Evolutionary conservation across 2,797 vertebrate species (phyloP).

Genomic region (Mormyrops boulengeri): DNA sequence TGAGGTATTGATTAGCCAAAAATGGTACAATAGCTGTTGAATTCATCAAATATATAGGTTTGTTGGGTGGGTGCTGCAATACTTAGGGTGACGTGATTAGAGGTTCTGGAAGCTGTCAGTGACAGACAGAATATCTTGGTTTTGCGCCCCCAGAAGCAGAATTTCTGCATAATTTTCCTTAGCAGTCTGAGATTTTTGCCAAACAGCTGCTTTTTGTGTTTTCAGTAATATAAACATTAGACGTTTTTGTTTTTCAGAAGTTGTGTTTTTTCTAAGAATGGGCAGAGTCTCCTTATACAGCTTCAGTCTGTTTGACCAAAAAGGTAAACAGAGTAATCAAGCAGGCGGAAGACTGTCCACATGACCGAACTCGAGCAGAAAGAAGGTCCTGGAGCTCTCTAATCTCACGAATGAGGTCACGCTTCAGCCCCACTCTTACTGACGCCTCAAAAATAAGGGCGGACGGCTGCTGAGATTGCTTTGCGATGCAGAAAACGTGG

Average conservation of each 20-base stretch:
- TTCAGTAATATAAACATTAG: background rate
- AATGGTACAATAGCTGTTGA: background rate
- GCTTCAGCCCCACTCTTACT: background rate
- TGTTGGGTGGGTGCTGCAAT: background rate
- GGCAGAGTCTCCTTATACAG: background rate
- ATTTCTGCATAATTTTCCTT: background rate
- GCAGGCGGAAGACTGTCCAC: background rate
- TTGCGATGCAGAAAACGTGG: background rate
- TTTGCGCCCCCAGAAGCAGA: background rate
- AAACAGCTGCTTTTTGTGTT: background rate
- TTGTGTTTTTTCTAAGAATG: background rate
- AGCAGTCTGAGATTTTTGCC: background rate
- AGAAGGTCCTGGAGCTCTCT: background rate
- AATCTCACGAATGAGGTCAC: background rate
- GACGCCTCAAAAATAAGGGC: background rate
- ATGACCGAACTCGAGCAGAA: background rate
- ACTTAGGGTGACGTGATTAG: background rate
- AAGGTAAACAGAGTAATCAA: background rate
- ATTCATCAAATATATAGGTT: background rate
- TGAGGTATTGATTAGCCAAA: background rate
- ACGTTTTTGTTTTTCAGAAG: background rate
- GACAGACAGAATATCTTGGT: background rate
- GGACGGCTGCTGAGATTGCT: background rate
- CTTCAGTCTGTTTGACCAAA: background rate
- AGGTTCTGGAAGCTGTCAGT: background rate